These are phyloP conservation scores for Drosophila heteroneura DNA, from an alignment of 2,888 invertebrate species.

Conservation along the genomic window DNA sequence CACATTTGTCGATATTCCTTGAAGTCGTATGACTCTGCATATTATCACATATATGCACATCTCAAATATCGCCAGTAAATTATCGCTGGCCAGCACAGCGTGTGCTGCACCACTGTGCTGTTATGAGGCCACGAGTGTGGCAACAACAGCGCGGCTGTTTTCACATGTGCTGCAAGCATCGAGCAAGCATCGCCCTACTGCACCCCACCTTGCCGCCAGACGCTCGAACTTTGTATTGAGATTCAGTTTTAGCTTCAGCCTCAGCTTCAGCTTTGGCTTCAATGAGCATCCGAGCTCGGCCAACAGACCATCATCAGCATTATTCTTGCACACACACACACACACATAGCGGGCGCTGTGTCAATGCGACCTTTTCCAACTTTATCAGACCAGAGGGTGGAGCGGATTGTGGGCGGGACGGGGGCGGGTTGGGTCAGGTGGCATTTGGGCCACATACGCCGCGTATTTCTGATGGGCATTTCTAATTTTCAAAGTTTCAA, in stretches of 20 bases:
- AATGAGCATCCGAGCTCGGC: slow-evolving; percentile 20
- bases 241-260: slow-evolving; percentile 3
- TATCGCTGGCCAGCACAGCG: neutral
- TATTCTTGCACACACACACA: slow-evolving; percentile 54
- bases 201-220: neutral
- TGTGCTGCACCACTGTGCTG: slow-evolving; percentile 48
- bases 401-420: slow-evolving; percentile 13
- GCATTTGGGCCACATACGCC: slow-evolving; percentile 40
- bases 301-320: slow-evolving; percentile 65
- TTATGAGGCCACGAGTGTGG: slow-evolving; percentile 32
- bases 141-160: slow-evolving; percentile 43
- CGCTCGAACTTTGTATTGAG: neutral
- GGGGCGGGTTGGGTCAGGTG: slow-evolving; percentile 11
- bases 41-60: neutral
- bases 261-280: slow-evolving; percentile 27
- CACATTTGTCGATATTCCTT: neutral
- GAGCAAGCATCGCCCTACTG: neutral
- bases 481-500: slow-evolving; percentile 81
- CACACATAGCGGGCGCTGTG: slow-evolving; percentile 54
- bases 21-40: neutral
- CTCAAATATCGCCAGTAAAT: neutral
- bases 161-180: slow-evolving; percentile 56
- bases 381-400: slow-evolving; percentile 25
- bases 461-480: slow-evolving; percentile 82
- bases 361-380: slow-evolving; percentile 70